Conservation (phyloP, 2,797 vertebrate genomes). For the Varecia variegata region DNA sequence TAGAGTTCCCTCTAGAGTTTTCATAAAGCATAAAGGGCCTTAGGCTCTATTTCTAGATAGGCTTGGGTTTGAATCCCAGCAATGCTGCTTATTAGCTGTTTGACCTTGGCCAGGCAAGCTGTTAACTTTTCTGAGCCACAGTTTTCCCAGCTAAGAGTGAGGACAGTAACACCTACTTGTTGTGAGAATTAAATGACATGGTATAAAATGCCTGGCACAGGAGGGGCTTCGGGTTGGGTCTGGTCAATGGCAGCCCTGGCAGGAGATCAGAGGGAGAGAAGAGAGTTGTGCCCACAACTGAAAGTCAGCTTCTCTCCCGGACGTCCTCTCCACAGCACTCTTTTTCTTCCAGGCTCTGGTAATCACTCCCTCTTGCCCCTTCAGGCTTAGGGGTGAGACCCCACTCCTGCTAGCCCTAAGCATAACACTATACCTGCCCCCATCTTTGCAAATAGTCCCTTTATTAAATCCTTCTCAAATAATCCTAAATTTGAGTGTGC, state of each 20-base stretch:
- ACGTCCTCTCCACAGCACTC: not conserved
- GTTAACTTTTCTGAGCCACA: slow-evolving; percentile 16
- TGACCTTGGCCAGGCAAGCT: not conserved
- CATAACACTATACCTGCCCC: not conserved
- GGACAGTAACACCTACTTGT: not conserved
- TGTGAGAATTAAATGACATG: slow-evolving; percentile 3
- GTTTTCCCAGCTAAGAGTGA: not conserved
- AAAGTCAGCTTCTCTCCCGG: not conserved
- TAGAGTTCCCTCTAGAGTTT: not conserved
- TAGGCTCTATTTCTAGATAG: not conserved
- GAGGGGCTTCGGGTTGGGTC: not conserved
- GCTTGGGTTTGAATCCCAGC: not conserved
- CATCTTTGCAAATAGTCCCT: not conserved
- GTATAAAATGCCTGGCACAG: not conserved
- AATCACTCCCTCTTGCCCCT: not conserved
- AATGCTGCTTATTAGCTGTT: not conserved
- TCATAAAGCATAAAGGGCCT: not conserved
- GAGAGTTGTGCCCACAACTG: not conserved
- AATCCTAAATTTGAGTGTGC: slow-evolving; percentile 16
- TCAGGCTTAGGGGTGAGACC: not conserved
- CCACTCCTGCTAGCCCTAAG: not conserved
- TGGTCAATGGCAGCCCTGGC: not conserved
- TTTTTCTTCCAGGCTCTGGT: not conserved
- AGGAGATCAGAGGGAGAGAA: slow-evolving; percentile 13
- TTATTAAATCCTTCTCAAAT: slow-evolving; percentile 31